A percentile compares a stretch with the other conserved stretches of the same genome.
These are phyloP conservation scores for Oxyruncus cristatus DNA, from an alignment of 2,113 vertebrate species.

Conservation along the genomic window DNA sequence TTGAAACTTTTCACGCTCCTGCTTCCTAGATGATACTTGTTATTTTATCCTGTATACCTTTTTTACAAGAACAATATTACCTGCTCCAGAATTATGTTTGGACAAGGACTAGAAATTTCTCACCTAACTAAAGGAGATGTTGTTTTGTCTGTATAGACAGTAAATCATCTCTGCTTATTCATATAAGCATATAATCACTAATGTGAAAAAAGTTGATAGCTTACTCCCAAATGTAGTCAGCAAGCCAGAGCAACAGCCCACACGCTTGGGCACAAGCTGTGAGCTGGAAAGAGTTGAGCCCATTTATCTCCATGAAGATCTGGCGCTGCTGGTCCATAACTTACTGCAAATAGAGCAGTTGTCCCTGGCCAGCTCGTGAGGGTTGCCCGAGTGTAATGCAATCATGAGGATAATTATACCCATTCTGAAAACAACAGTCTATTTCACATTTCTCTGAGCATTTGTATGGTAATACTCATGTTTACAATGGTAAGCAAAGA, in stretches of 20 bases:
- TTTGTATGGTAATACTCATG: not conserved
- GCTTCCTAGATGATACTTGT: not conserved
- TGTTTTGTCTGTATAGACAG: not conserved
- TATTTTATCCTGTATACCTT: not conserved
- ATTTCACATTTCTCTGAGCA: not conserved
- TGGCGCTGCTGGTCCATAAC: not conserved
- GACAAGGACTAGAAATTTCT: not conserved
- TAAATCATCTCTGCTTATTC: not conserved
- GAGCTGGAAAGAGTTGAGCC: not conserved
- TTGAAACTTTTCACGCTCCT: not conserved
- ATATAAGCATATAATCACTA: not conserved
- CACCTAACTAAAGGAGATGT: not conserved
- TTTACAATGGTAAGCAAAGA: not conserved
- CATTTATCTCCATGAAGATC: not conserved
- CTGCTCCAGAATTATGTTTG: not conserved
- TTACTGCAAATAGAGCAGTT: not conserved
- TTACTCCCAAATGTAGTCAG: not conserved
- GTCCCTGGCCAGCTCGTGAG: not conserved
- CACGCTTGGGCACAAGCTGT: not conserved
- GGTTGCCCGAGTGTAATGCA: not conserved
- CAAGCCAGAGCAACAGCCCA: not conserved
- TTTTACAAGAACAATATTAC: not conserved
- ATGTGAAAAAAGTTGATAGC: not conserved
- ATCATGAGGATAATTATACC: rapidly evolving
- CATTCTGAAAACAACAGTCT: not conserved